A percentile compares a stretch with the other conserved stretches of the same genome.
Conservation (phyloP, 2,888 invertebrate genomes). For the Agrotis segetum region DNA sequence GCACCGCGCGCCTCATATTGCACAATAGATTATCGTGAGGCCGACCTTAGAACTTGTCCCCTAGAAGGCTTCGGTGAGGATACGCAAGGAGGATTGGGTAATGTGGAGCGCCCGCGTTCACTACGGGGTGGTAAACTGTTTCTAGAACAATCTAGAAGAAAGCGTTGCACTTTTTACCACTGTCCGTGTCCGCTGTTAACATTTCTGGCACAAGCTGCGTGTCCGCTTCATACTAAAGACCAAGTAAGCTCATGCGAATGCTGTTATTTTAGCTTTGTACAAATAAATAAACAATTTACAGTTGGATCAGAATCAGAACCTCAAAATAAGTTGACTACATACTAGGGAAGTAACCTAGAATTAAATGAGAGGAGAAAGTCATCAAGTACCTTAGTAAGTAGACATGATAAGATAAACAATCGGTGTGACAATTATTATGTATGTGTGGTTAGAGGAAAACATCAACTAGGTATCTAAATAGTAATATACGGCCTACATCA, state of each 20-base stretch:
- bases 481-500: not conserved
- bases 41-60: slow-evolving; percentile 74
- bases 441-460: slow-evolving; percentile 11
- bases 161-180: slow-evolving; percentile 29
- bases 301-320: not conserved
- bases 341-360: not conserved
- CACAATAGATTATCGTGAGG: slow-evolving; percentile 79
- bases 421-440: slow-evolving; percentile 5
- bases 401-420: slow-evolving; percentile 9
- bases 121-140: slow-evolving; percentile 42
- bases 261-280: slow-evolving; percentile 10
- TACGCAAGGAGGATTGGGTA: slow-evolving; percentile 52
- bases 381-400: not conserved
- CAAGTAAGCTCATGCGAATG: slow-evolving; percentile 20
- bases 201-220: slow-evolving; percentile 16
- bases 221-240: slow-evolving; percentile 19
- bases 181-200: not conserved
- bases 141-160: slow-evolving; percentile 42
- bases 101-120: slow-evolving; percentile 25
- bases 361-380: slow-evolving; percentile 1
- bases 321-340: not conserved
- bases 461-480: not conserved
- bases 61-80: slow-evolving; percentile 61
- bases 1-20: slow-evolving; percentile 82
- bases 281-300: slow-evolving; percentile 2